Evolutionary conservation across 64 coral and sea anemone species (phyloP), one percentile per base, ranked within the genome.

Genomic region (Stichodactyla mertensii): DNA sequence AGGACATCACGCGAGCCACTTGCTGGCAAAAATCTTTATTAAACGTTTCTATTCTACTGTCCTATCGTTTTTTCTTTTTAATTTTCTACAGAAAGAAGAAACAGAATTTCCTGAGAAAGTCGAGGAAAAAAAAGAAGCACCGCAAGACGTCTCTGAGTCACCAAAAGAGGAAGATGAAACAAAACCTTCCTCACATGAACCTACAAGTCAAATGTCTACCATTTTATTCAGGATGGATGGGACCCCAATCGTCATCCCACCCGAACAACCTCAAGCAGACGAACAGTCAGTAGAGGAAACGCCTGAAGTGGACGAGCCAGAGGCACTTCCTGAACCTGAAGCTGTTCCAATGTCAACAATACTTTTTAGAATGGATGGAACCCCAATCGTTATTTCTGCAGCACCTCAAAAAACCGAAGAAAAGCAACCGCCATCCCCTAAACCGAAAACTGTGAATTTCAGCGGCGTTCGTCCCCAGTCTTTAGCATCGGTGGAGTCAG

Each of bases 181-280:
- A 16, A 85, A 62, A 10, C 55, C 55, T 5, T 10, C 78, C 23
- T 74, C 69, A 74, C 16, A 74, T 10, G 69, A 74, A 36, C 69
- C 69, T 2, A 4, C 22, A 74, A 31, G 8, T 53, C 53, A 16
- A 53, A 81, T 81, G 78, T 81, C 78, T 4, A 81, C 78, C 13
- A 81, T 81, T 53, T 20, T 81, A 53, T 81, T 81, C 53, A 52
- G 78, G 54, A 81, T 81, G 78, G 78, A 81, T 81, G 78, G 78
- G 20, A 81, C 53, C 15, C 36, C 78, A 19, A 81, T 55, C 51
- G 20, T 81, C 52, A 53, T 81, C 12, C 52, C 51, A 14, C 22
- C 69, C 4, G 69, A 74, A 31, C 69, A n/a, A 23, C 4, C 69
- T 10, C 7, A 74, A 31, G 52, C 12, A 81, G 78, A 81, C 4